These are phyloP conservation scores for Tethea ocularis DNA, from an alignment of 2,888 invertebrate genomes.

Conservation along the genomic window DNA sequence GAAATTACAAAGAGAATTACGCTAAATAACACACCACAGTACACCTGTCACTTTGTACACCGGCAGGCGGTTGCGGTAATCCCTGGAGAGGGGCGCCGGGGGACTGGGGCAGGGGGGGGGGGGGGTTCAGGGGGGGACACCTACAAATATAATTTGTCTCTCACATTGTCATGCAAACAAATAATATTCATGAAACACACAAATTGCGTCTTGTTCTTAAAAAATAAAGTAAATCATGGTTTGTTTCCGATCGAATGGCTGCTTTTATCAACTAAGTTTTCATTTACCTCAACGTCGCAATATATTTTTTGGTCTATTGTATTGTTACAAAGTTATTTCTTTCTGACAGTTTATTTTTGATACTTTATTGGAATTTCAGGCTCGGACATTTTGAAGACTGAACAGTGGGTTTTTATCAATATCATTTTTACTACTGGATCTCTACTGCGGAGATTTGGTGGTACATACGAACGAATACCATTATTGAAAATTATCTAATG, in stretches of 20 bases:
- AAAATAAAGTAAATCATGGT: neutral
- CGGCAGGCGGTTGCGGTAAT: constrained; percentile 21
- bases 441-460: no score
- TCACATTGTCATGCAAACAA: constrained; percentile 44
- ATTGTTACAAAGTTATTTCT: neutral
- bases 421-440: no score
- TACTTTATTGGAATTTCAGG: no score
- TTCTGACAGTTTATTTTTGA: neutral
- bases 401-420: no score
- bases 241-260: neutral
- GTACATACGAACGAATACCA: no score
- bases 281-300: neutral
- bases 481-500: no score
- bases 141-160: constrained; percentile 57
- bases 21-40: constrained; percentile 2
- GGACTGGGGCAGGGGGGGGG: constrained; percentile 14
- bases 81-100: constrained; percentile 19
- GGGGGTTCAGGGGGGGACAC: constrained; percentile 21
- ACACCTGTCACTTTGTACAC: constrained; percentile 14
- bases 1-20: constrained; percentile 13
- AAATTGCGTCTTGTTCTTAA: neutral
- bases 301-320: neutral
- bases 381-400: no score
- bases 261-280: neutral
- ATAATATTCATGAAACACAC: constrained; percentile 38